Base-by-base conservation (phyloP, 2,797 vertebrate species). In the Chelon labrosus region DNA sequence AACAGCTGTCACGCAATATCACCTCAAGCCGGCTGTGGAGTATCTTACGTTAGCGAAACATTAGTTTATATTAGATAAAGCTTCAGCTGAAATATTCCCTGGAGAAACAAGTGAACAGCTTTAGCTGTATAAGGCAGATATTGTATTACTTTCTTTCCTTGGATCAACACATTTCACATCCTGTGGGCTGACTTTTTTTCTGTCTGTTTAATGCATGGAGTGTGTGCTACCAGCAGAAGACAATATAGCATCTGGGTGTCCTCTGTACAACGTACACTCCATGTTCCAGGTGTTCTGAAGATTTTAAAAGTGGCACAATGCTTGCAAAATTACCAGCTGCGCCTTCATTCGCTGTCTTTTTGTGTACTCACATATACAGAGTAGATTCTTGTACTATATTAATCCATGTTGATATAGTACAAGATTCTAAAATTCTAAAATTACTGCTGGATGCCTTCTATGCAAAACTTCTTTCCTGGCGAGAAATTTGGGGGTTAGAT, bases 91-190 rank as follows among this genome's bases (percentile, higher is more conserved):
- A 42, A 51, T 53, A 42, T 22, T 19, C 58, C 65, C 70, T 64
- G 20, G 25, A 65, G 49, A 78, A 74, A 82, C 59, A 51, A 35
- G 55, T 19, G 22, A 70, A 51, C 20, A 37, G 17, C 17, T n/a
- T 47, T 22, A 25, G 5, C 51, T 53, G 51, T 8, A 11, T 31
- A 4, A 20, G 47, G 16, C 44, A n/a, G 47, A 49, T 49, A 20
- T 49, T 47, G 1, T 47, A 17, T 47, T 7, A 47, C 44, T 8
- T 47, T 17, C 7, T 17, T 17, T 47, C 44, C 17, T 17, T 47
- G 44, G 8, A 47, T n/a, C 44, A 47, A n/a, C 44, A 47, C 44
- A n/a, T n/a, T 17, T 3, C 44, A 47, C 16, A 16, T 11, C 10
- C 10, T 49, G 47, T 49, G n/a, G 47, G 10, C 47, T 49, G 9